These are phyloP conservation scores for Helicoverpa zea DNA, from an alignment of 1,140 invertebrate genomes.

Conservation along the genomic window DNA sequence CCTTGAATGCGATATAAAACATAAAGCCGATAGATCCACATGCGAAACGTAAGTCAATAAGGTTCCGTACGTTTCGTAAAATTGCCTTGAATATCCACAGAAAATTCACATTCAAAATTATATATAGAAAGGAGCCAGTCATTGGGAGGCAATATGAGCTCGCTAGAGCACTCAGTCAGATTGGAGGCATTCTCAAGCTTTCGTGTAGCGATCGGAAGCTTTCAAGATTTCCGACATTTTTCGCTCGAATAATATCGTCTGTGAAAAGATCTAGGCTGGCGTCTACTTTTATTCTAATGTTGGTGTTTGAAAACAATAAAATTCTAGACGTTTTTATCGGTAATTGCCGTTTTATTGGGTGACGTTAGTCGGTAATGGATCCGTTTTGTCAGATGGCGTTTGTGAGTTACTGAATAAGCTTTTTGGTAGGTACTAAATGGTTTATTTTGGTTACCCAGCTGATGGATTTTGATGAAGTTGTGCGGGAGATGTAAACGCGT, in stretches of 20 bases:
- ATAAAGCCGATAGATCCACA: constrained; percentile 17
- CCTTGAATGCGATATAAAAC: constrained; percentile 23
- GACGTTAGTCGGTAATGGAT: not conserved
- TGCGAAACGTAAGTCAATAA: constrained; percentile 27
- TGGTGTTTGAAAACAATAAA: constrained; percentile 33
- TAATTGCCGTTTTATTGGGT: constrained; percentile 27
- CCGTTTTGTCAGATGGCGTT: not conserved
- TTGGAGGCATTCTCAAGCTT: constrained; percentile 58
- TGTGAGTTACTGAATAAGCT: not conserved
- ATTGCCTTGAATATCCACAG: constrained; percentile 38
- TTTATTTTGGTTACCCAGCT: too few species aligned
- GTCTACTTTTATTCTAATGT: constrained; percentile 44
- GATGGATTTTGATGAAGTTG: too few species aligned
- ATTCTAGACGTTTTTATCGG: not conserved
- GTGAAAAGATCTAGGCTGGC: constrained; percentile 34
- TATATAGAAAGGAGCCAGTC: constrained; percentile 49
- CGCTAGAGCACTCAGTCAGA: constrained; percentile 55
- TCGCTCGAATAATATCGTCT: constrained; percentile 55
- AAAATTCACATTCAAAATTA: constrained; percentile 46
- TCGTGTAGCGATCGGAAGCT: constrained; percentile 68
- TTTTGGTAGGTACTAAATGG: not conserved
- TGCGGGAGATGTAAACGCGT: too few species aligned
- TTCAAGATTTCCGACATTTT: constrained; percentile 67
- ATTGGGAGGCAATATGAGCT: constrained; percentile 49
- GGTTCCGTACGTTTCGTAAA: constrained; percentile 32